Conservation (phyloP, 1,140 invertebrate species). For the Drosophila biarmipes region DNA sequence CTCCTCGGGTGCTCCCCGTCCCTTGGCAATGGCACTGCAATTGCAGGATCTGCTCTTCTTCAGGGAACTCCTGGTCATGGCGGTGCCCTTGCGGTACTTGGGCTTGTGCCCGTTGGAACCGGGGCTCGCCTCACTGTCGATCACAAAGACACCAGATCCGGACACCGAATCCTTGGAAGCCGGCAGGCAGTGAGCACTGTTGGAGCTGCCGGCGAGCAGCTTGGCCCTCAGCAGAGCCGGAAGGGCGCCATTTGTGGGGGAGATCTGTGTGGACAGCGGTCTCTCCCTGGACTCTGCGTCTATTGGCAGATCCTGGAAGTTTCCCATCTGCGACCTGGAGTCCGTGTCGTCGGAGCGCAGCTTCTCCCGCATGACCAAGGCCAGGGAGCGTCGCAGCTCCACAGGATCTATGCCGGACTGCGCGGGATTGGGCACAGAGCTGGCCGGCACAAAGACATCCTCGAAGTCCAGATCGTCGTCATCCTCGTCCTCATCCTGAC, state of each 20-base stretch:
- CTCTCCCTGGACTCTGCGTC: constrained; percentile 17
- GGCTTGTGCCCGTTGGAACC: constrained; percentile 64
- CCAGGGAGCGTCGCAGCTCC: constrained; percentile 61
- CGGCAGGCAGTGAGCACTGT: constrained; percentile 54
- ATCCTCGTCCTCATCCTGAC: constrained; percentile 57
- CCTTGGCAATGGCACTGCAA: constrained; percentile 52
- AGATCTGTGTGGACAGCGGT: constrained; percentile 57
- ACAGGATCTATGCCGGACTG: constrained; percentile 60
- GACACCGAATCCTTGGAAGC: constrained; percentile 3
- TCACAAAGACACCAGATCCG: constrained; percentile 61
- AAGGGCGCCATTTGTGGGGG: constrained; percentile 62
- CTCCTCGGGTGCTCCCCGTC: constrained; percentile 17
- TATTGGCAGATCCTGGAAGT: constrained; percentile 7
- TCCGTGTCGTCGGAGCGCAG: constrained; percentile 75
- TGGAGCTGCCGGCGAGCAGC: constrained; percentile 51
- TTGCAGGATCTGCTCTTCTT: constrained; percentile 73
- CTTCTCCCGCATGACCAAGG: constrained; percentile 73
- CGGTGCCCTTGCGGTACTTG: constrained; percentile 72
- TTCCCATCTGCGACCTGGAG: constrained; percentile 14
- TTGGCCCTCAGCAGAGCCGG: constrained; percentile 48
- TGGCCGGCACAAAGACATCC: constrained; percentile 72
- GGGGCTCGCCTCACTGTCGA: constrained; percentile 65
- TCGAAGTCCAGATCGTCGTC: constrained; percentile 76
- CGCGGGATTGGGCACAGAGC: constrained; percentile 6
- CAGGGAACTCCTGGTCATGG: constrained; percentile 46